Percentiles rank a stretch among this genome's conserved stretches.
Evolutionary conservation across 92 coral and sea anemone genomes (phyloP).

Genomic region (Diadumene lineata): DNA sequence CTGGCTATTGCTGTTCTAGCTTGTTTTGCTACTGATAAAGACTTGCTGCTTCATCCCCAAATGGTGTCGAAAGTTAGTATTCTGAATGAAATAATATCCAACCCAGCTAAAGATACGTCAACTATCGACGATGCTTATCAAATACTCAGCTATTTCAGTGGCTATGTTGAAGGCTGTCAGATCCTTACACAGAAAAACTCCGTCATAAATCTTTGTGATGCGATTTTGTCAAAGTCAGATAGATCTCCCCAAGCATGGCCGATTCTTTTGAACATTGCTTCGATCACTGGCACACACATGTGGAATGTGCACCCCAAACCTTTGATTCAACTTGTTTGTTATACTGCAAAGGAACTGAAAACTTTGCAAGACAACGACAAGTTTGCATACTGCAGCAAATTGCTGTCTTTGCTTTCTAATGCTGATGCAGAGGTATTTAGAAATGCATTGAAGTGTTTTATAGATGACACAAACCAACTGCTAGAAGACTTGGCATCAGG

Average conservation of each 20-base stretch:
- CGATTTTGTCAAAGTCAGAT: constrained; percentile 7
- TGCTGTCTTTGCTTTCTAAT: constrained; percentile 52
- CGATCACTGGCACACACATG: constrained; percentile 34
- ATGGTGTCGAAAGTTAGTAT: constrained; percentile 64
- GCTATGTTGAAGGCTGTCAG: constrained; percentile 54
- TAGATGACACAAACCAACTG: constrained; percentile 22
- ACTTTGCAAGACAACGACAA: constrained; percentile 61
- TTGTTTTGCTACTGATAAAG: constrained; percentile 83
- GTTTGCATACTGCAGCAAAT: constrained; percentile 62
- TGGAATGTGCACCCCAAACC: constrained; percentile 45
- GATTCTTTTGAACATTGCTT: constrained; percentile 57
- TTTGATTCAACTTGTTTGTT: constrained; percentile 36
- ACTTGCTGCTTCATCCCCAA: constrained; percentile 66
- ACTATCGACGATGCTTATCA: constrained; percentile 54
- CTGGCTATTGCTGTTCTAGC: constrained; percentile 81
- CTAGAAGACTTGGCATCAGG: constrained; percentile 52
- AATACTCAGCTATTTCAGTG: constrained; percentile 61
- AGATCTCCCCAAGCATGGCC: constrained; percentile 27
- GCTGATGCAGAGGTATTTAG: constrained; percentile 44
- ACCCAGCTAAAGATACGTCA: constrained; percentile 7
- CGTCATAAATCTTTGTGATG: constrained; percentile 39
- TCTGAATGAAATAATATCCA: constrained; percentile 46
- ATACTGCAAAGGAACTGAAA: constrained; percentile 46
- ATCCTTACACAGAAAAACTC: constrained; percentile 39
- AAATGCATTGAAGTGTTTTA: constrained; percentile 27